Base-by-base conservation (phyloP, 2,888 invertebrate genomes). In the Xylota sylvarum region DNA sequence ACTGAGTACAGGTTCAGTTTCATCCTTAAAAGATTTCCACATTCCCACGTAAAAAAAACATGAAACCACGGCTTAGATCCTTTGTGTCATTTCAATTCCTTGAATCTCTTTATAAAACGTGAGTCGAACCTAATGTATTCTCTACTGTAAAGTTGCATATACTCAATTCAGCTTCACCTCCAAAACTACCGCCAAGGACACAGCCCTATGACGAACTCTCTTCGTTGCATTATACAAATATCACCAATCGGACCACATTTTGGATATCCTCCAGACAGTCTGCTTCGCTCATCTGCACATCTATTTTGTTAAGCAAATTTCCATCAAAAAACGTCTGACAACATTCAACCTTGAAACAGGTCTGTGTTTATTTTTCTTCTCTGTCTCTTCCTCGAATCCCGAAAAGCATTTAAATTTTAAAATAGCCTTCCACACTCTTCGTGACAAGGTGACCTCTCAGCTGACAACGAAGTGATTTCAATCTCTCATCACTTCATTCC, bases 391-490 rank as follows among this genome's bases (percentile, higher is more conserved):
- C 17, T 48, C 48, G 19, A 50, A 23, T 50, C 50, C 23, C 37
- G 40, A 37, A 62, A 17, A 14, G 5, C 14, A 19, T 60, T 60
- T 48, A 60, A 72, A 48, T 60, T 72, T 72, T 35, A 48, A 58
- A 72, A 60, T 14, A 46, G 7, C 30, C 30, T 52, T 32, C 14
- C 27, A 12, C 62, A 12, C 30, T n/a, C n/a, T 30, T 14, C 43
- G 62, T 46, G 35, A 64, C 76, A 77, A 77, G 77, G 77, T 77
- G 67, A 77, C 67, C 58, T 69, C 77, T 40, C 69, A 69, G 52
- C 78, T 69, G 78, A 69, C 69, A 67, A 65, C 55, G 23, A 32
- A 65, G 23, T 30, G 43, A 17, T 56, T 17, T 35, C 17, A 5
- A 19, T n/a, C 30, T 17, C 46, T 27, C 64, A 17, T 48, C 30